Percentiles rank a stretch among this genome's conserved stretches.
Conservation (phyloP, 2,797 vertebrate species). For the Octomys mimax region DNA sequence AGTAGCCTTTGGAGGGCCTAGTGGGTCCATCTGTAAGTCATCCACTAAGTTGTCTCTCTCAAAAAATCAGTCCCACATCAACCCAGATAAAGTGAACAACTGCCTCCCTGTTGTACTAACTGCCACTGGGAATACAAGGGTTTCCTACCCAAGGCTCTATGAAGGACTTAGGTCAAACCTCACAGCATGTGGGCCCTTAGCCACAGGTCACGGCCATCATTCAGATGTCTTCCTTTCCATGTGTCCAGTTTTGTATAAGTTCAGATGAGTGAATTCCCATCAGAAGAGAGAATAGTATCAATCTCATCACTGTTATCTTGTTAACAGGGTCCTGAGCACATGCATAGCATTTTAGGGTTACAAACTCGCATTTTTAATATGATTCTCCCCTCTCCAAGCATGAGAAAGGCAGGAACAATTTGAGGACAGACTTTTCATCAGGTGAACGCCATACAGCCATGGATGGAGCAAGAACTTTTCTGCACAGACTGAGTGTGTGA, state of each 20-base stretch:
- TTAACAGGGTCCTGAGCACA: neutral
- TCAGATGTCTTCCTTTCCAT: neutral
- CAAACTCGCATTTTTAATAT: neutral
- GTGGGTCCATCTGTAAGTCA: neutral
- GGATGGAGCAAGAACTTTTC: neutral
- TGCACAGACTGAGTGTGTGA: no score
- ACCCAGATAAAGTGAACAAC: neutral
- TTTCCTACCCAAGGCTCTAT: neutral
- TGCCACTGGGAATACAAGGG: accelerated
- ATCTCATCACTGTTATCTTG: neutral
- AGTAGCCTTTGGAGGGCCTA: neutral
- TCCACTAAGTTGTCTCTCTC: neutral
- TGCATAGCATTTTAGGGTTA: neutral
- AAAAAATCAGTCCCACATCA: neutral
- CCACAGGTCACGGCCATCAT: neutral
- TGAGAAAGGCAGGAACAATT: neutral
- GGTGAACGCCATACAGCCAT: neutral
- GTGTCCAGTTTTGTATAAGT: neutral
- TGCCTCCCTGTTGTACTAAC: neutral
- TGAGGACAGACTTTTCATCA: neutral
- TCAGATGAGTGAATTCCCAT: neutral
- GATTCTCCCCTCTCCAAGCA: neutral
- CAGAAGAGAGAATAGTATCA: neutral
- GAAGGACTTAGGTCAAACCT: no score
- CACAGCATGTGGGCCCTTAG: neutral